Evolutionary conservation across 2,888 invertebrate species (phyloP).

Genomic region (Penaeus monodon): DNA sequence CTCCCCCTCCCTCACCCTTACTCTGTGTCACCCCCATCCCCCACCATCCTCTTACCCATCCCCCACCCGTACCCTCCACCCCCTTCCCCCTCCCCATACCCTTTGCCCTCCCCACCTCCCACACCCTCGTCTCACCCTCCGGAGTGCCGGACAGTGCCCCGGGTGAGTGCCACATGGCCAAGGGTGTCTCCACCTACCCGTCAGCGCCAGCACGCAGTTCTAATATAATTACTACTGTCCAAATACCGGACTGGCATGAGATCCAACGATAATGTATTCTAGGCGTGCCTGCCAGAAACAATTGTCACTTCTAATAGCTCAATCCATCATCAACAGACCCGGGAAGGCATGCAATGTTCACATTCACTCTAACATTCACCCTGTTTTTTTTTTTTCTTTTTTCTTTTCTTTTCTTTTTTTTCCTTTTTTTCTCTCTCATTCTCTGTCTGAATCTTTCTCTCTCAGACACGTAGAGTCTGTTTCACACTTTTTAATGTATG

Average conservation of each 20-base stretch:
- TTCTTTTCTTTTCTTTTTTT: not conserved
- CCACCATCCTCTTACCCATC: no score
- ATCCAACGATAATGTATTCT: conserved; percentile 11
- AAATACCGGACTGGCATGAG: conserved; percentile 22
- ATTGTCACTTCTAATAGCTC: conserved; percentile 37
- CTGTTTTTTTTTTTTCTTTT: no score
- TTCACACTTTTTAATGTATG: not conserved
- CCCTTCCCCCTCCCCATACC: not conserved
- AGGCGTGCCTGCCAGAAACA: conserved; percentile 15
- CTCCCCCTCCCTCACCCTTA: no score
- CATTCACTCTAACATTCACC: not conserved
- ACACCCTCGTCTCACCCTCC: no score
- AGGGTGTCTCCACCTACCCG: not conserved
- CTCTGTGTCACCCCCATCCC: no score
- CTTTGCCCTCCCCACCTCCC: not conserved
- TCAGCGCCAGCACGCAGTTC: not conserved
- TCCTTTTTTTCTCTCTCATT: no score
- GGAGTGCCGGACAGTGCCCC: no score
- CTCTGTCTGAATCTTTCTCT: not conserved
- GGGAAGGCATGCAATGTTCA: conserved; percentile 1
- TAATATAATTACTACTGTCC: conserved; percentile 38
- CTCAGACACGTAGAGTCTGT: not conserved
- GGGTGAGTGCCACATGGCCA: no score
- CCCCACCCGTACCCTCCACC: not conserved
- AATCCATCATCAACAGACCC: conserved; percentile 19